Evolutionary conservation across 2,888 invertebrate species (phyloP).

Genomic region (Aphodius sticticus): DNA sequence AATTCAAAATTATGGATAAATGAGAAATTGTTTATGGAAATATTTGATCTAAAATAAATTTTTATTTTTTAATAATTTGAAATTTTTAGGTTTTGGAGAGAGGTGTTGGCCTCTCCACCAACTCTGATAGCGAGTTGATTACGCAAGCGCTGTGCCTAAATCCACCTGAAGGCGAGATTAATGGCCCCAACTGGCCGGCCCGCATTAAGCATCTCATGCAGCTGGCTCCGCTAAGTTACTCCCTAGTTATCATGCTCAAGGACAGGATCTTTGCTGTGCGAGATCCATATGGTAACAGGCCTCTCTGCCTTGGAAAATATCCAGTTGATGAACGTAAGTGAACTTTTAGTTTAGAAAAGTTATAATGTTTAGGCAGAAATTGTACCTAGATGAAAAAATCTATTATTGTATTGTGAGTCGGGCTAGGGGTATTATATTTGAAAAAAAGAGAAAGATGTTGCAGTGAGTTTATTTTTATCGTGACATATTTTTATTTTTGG

Average conservation of each 20-base stretch:
- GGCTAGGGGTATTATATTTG: too few species aligned
- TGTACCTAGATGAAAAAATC: too few species aligned
- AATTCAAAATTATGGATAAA: too few species aligned
- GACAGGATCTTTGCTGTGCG: conserved; percentile 94
- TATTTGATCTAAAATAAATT: too few species aligned
- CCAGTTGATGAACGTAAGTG: conserved; percentile 25
- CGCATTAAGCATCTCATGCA: conserved; percentile 93
- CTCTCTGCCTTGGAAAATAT: conserved; percentile 89
- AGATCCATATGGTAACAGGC: conserved; percentile 98
- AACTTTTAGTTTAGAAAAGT: neutral
- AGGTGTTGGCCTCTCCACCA: conserved; percentile 95
- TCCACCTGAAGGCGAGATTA: conserved; percentile 85
- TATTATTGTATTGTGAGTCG: too few species aligned
- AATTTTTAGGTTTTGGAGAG: conserved; percentile 80
- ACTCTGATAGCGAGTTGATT: conserved; percentile 96
- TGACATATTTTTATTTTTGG: too few species aligned
- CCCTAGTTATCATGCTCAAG: conserved; percentile 91
- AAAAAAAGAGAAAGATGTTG: too few species aligned
- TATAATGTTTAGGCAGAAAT: too few species aligned
- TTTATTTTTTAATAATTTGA: conserved; percentile 11
- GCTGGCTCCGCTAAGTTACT: conserved; percentile 93
- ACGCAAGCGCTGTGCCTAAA: conserved; percentile 95
- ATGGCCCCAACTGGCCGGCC: conserved; percentile 93
- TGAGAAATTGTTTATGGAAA: too few species aligned
- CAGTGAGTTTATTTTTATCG: too few species aligned